Conservation (phyloP, 2,797 vertebrate genomes). For the Peromyscus melanophrys region DNA sequence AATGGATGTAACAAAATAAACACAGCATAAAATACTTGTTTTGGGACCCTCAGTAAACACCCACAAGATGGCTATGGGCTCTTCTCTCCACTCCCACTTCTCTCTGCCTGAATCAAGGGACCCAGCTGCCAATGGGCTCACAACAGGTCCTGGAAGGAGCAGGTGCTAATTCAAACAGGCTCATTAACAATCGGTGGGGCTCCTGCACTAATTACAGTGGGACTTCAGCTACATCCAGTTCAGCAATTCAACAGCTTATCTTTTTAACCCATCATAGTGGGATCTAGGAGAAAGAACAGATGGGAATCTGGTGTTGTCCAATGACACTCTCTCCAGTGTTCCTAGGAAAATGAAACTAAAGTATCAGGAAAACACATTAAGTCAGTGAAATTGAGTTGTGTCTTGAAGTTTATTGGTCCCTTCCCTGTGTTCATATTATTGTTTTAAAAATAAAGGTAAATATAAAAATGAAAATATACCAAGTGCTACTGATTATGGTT, state of each 20-base stretch:
- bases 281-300: constrained; percentile 31
- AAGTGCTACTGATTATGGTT: not conserved
- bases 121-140: constrained; percentile 49
- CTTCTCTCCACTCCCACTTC: constrained; percentile 3
- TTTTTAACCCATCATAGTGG: constrained; percentile 69
- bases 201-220: constrained; percentile 74
- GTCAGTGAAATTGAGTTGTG: not conserved
- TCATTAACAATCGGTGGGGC: constrained; percentile 80
- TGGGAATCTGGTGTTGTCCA: not conserved
- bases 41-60: constrained; percentile 51
- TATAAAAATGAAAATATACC: constrained; percentile 21
- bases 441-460: constrained; percentile 48
- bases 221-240: constrained; percentile 71
- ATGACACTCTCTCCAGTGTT: not conserved
- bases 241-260: constrained; percentile 68
- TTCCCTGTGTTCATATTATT: not conserved
- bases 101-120: constrained; percentile 69
- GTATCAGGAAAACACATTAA: constrained; percentile 56
- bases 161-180: constrained; percentile 78
- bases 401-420: not conserved
- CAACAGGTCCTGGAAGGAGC: constrained; percentile 69
- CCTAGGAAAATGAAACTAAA: not conserved
- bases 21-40: constrained; percentile 44
- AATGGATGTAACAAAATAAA: constrained; percentile 42
- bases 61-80: not conserved